These are phyloP conservation scores for Clanis bilineata DNA, from an alignment of 2,888 invertebrate genomes.

Conservation along the genomic window DNA sequence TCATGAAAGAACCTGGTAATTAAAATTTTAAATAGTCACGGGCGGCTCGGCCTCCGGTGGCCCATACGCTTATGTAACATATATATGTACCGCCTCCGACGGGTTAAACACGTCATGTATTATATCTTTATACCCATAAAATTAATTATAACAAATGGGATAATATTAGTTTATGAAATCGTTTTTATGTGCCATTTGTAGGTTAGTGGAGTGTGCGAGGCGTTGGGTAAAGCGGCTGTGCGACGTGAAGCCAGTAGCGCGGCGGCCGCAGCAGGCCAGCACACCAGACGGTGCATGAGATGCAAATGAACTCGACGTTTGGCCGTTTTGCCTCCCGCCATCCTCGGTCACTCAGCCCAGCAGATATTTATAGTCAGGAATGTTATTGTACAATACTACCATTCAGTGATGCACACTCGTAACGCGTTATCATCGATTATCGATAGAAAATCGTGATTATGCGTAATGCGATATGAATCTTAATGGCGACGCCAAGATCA, in stretches of 20 bases:
- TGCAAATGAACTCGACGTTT: conserved; percentile 68
- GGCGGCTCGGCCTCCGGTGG: too few relatives aligned
- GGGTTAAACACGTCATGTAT: too few relatives aligned
- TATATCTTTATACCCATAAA: too few relatives aligned
- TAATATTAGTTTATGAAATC: background rate
- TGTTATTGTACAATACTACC: conserved; percentile 66
- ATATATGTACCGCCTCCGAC: too few relatives aligned
- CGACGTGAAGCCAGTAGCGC: background rate
- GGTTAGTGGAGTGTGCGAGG: background rate
- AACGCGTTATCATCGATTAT: conserved; percentile 23
- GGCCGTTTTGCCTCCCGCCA: conserved; percentile 40
- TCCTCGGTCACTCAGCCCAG: conserved; percentile 49
- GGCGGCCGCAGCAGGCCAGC: conserved; percentile 14
- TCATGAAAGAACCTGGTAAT: conserved; percentile 20
- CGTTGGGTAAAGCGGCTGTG: background rate
- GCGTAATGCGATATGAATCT: background rate
- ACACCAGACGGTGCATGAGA: conserved; percentile 49
- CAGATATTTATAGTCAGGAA: conserved; percentile 69
- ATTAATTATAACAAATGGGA: background rate
- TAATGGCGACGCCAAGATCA: background rate
- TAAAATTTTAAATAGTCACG: too few relatives aligned
- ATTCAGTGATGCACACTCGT: conserved; percentile 41
- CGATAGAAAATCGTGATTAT: conserved; percentile 21
- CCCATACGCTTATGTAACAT: too few relatives aligned
- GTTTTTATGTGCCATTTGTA: background rate